Evolutionary conservation across 2,888 invertebrate species (phyloP).

Genomic region (Brachyptera putata): DNA sequence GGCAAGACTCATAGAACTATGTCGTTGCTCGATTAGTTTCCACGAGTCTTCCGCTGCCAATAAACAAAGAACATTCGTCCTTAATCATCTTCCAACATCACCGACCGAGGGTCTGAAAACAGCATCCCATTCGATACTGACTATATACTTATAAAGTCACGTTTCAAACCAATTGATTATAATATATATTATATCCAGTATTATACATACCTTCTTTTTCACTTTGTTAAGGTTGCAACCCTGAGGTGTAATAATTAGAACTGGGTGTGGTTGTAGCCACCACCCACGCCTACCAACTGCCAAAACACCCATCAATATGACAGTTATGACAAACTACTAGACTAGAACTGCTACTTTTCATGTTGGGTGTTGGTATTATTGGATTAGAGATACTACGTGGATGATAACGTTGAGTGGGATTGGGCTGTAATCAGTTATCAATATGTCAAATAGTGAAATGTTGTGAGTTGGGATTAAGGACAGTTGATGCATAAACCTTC

Average conservation of each 20-base stretch:
- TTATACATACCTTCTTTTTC: not conserved
- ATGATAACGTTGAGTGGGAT: not conserved
- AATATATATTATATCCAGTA: too few species aligned
- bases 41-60: too few species aligned
- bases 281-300: constrained; percentile 5
- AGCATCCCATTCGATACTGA: too few species aligned
- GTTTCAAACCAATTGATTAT: too few species aligned
- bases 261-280: not conserved
- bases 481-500: too few species aligned
- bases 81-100: too few species aligned
- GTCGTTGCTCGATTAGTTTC: too few species aligned
- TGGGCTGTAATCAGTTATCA: not conserved
- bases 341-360: too few species aligned
- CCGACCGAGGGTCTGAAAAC: too few species aligned
- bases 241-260: constrained; percentile 4
- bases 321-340: not conserved
- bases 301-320: not conserved
- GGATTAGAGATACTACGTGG: not conserved
- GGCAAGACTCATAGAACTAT: too few species aligned
- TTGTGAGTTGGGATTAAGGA: not conserved
- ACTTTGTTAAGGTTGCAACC: not conserved
- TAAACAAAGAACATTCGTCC: too few species aligned
- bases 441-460: constrained; percentile 3
- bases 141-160: too few species aligned
- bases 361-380: not conserved